These are phyloP conservation scores for Uropsilus gracilis DNA, from an alignment of 2,113 vertebrate genomes.

Conservation along the genomic window DNA sequence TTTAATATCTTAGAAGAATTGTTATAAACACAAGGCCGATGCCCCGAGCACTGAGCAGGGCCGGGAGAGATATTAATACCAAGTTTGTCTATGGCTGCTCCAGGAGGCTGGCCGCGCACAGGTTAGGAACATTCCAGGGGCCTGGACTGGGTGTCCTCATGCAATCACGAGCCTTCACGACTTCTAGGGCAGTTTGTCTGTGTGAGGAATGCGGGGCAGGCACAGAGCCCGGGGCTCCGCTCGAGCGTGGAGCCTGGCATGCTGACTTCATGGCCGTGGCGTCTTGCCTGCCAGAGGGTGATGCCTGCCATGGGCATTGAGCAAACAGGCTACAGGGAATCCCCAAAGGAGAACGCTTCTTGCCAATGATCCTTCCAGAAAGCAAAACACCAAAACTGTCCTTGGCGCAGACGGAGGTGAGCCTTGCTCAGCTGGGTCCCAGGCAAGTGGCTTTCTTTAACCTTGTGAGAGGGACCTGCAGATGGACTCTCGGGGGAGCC, in stretches of 20 bases:
- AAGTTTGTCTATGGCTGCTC: constrained; percentile 73
- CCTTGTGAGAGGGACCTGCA: no score
- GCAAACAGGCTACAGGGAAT: fast-evolving
- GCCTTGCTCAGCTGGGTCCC: no score
- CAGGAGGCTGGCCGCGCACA: constrained; percentile 51
- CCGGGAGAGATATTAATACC: constrained; percentile 71
- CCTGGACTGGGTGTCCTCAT: constrained; percentile 51
- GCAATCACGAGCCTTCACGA: constrained; percentile 14
- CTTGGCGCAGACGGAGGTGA: no score
- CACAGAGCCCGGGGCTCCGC: not conserved
- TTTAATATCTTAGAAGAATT: constrained; percentile 81
- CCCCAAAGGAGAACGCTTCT: not conserved
- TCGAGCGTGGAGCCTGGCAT: not conserved
- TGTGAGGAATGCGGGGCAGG: constrained; percentile 42
- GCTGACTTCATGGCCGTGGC: not conserved
- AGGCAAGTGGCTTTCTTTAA: no score
- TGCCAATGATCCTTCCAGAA: not conserved
- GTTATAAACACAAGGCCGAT: constrained; percentile 82
- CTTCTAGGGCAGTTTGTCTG: constrained; percentile 64
- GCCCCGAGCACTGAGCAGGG: constrained; percentile 68
- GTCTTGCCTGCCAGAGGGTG: not conserved
- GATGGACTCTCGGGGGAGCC: no score
- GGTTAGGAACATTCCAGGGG: constrained; percentile 64
- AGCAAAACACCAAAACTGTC: not conserved
- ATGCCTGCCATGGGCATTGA: constrained; percentile 62